phyloP scores from a whole-genome alignment of 2,888 invertebrate species.

The Leucania comma region DNA sequence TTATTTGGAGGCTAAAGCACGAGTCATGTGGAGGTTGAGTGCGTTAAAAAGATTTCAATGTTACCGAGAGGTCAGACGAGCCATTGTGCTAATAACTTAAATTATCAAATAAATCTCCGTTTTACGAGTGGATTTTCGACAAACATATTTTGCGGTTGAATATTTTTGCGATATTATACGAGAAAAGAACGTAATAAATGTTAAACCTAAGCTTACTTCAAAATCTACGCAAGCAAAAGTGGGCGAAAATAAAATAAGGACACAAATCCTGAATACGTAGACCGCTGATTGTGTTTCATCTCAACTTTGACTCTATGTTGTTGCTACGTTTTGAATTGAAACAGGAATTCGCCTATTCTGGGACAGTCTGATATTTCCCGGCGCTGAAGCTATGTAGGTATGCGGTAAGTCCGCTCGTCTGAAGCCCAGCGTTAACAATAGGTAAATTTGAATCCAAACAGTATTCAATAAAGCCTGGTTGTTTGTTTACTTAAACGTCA shows the following conservation, averaged over 20 bases:
- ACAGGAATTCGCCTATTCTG: slow-evolving; percentile 35
- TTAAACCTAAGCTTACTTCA: slow-evolving; percentile 11
- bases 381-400: background rate
- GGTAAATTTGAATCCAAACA: too few species aligned
- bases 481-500: too few species aligned
- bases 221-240: slow-evolving; percentile 23
- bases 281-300: slow-evolving; percentile 44
- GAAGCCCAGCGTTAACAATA: slow-evolving; percentile 2
- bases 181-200: slow-evolving; percentile 15
- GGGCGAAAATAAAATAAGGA: slow-evolving; percentile 31
- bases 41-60: slow-evolving; percentile 36
- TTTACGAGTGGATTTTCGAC: slow-evolving; percentile 39
- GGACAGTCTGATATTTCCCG: slow-evolving; percentile 33
- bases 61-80: slow-evolving; percentile 44
- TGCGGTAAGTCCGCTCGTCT: slow-evolving; percentile 18
- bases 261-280: slow-evolving; percentile 26
- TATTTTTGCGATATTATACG: slow-evolving; percentile 28
- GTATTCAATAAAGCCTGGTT: slow-evolving; percentile 25
- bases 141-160: slow-evolving; percentile 34
- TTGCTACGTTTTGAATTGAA: slow-evolving; percentile 49
- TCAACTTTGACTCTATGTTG: slow-evolving; percentile 41
- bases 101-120: slow-evolving; percentile 26
- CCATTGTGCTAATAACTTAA: slow-evolving; percentile 47
- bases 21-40: slow-evolving; percentile 20
- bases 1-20: slow-evolving; percentile 1